A percentile compares a stretch with the other conserved stretches of the same genome.
These are phyloP conservation scores for Drosophila equinoxialis DNA, from an alignment of 1,140 invertebrate genomes.

Conservation along the genomic window DNA sequence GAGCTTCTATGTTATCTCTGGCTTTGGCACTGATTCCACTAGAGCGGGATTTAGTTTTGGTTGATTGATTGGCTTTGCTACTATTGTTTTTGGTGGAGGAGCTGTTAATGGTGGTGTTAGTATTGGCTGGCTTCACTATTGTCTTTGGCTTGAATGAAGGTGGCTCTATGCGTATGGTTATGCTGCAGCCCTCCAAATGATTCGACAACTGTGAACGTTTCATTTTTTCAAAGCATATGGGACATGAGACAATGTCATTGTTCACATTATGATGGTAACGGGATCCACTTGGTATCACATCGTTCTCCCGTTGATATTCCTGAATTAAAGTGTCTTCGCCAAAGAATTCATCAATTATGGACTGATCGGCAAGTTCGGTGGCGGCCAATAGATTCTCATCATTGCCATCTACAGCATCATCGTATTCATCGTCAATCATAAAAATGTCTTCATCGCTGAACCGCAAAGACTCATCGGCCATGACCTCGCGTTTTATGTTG, in stretches of 20 bases:
- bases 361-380: constrained; percentile 56
- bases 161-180: constrained; percentile 49
- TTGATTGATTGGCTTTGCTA: neutral
- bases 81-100: neutral
- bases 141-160: constrained; percentile 37
- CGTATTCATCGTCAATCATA: constrained; percentile 75
- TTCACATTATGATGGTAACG: constrained; percentile 27
- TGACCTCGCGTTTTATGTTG: constrained; percentile 70
- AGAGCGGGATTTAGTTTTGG: neutral
- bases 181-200: constrained; percentile 77
- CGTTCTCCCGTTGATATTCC: constrained; percentile 69
- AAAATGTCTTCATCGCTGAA: constrained; percentile 69
- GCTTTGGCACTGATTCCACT: neutral
- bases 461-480: constrained; percentile 59
- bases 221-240: constrained; percentile 79
- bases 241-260: constrained; percentile 81
- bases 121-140: neutral
- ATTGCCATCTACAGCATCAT: constrained; percentile 44
- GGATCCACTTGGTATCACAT: constrained; percentile 51
- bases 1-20: too few species aligned
- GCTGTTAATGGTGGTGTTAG: neutral
- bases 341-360: constrained; percentile 65
- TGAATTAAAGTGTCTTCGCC: constrained; percentile 57
- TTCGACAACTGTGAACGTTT: constrained; percentile 56
- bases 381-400: constrained; percentile 26